These are phyloP conservation scores for Parasteatoda lunata DNA, from an alignment of 2,888 invertebrate genomes.

Conservation along the genomic window DNA sequence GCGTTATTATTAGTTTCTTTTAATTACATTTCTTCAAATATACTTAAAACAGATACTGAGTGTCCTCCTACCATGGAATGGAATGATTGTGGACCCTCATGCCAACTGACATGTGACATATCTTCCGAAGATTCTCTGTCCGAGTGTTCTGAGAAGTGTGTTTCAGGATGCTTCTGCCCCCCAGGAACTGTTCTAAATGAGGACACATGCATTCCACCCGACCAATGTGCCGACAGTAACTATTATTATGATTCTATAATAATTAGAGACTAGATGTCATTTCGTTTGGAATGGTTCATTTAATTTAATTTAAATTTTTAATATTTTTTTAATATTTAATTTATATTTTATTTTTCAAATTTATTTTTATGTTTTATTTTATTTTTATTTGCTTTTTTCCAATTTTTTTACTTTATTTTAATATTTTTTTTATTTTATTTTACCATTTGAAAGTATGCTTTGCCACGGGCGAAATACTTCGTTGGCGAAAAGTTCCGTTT, in stretches of 20 bases:
- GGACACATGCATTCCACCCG: slow-evolving; percentile 81
- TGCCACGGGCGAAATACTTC: too few relatives aligned
- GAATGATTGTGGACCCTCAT: slow-evolving; percentile 77
- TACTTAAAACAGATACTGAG: slow-evolving; percentile 23
- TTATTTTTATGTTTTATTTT: background rate
- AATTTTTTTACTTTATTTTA: too few relatives aligned
- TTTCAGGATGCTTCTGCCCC: slow-evolving; percentile 90
- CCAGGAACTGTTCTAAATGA: slow-evolving; percentile 81
- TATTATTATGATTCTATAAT: background rate
- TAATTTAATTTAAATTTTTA: background rate
- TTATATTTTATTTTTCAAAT: background rate
- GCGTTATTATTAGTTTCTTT: too few relatives aligned
- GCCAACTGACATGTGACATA: slow-evolving; percentile 85
- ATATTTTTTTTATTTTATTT: too few relatives aligned
- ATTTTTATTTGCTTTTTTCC: too few relatives aligned
- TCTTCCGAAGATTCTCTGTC: slow-evolving; percentile 79
- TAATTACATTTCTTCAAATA: background rate
- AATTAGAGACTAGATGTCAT: background rate
- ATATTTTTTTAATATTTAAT: background rate
- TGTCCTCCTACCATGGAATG: slow-evolving; percentile 68
- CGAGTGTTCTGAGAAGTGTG: slow-evolving; percentile 78
- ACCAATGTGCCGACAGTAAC: slow-evolving; percentile 85
- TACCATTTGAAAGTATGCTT: too few relatives aligned
- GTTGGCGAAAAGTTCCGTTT: too few relatives aligned
- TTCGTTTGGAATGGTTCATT: background rate